Conservation (phyloP, 1,140 invertebrate genomes). For the Heterodera carotae region DNA sequence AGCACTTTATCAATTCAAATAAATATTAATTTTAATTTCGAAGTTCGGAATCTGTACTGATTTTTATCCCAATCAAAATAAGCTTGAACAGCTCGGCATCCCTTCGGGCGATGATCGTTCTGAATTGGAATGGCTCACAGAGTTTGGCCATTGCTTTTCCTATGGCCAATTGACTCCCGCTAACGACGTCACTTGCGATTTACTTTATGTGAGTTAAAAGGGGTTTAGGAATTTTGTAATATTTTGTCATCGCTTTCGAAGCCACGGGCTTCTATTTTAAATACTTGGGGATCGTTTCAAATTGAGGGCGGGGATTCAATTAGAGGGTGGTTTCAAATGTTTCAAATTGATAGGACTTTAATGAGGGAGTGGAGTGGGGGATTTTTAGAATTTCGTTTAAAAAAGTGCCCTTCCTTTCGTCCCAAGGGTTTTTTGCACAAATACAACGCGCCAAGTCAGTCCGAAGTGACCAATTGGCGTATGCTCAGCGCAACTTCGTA, state of each 20-base stretch:
- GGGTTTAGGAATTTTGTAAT: too few relatives aligned
- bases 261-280: too few relatives aligned
- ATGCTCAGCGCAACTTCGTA: constrained; percentile 52
- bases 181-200: constrained; percentile 31
- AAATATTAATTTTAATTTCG: constrained; percentile 44
- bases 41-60: constrained; percentile 44
- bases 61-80: background rate
- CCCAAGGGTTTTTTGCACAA: constrained; percentile 37
- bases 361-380: too few relatives aligned
- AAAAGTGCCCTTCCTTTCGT: background rate
- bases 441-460: constrained; percentile 37
- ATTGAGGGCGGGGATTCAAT: too few relatives aligned
- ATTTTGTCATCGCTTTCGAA: background rate
- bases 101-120: constrained; percentile 38
- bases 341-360: too few relatives aligned
- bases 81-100: constrained; percentile 31
- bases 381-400: too few relatives aligned
- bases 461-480: constrained; percentile 23
- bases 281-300: too few relatives aligned
- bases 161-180: background rate
- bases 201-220: constrained; percentile 34
- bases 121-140: constrained; percentile 45
- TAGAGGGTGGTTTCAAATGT: too few relatives aligned
- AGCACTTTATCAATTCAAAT: constrained; percentile 7
- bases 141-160: constrained; percentile 52